Base-by-base conservation (phyloP, 2,113 vertebrate genomes). In the Forbesichthys agassizii region DNA sequence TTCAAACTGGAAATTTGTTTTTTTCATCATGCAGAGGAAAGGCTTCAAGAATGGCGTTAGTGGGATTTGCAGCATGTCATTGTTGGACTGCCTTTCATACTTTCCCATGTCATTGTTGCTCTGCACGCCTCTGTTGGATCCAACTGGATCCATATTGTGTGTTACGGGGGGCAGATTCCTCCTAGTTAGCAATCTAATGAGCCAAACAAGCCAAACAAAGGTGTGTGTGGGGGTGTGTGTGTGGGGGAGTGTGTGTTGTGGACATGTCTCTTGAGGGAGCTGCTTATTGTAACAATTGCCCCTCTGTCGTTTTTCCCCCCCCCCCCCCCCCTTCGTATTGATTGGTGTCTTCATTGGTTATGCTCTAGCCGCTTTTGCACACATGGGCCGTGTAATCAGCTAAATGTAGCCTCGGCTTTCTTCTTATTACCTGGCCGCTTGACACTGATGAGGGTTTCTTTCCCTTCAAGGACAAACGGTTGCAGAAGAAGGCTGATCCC, bases 381-480 rank as follows among this genome's bases (percentile, higher is more conserved):
- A 69, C 70, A 74, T 47, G 60, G 68, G 61, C 49, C 68, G 66
- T 75, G 77, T 83, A 84, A 89, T 88, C 84, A 79, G 77, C 77
- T 88, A 79, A 88, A 87, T 84, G 77, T 84, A 86, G 83, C 75
- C 61, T 72, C 73, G 78, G 81, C 80, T 88, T 86, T 86, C 66
- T 86, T 83, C 68, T 83, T 81, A 81, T 88, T 90, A 89, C 90
- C 85, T 75, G 60, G 13, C 59, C 84, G 48, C 75, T 77, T 78
- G 78, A 89, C 88, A 86, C 76, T 57, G 74, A 73, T 90, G 16
- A 20, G 49, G 91, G 91, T 66, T 61, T 66, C 18, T 11, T 49
- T 64, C 64, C 75, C 78, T 91, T 92, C 96, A 98, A 99, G 97
- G 98, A 96, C 97, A 94, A 97, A 96, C 63, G 90, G 86, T 91